Conservation (phyloP, 1,140 invertebrate species). For the Aphelenchoides besseyi region DNA sequence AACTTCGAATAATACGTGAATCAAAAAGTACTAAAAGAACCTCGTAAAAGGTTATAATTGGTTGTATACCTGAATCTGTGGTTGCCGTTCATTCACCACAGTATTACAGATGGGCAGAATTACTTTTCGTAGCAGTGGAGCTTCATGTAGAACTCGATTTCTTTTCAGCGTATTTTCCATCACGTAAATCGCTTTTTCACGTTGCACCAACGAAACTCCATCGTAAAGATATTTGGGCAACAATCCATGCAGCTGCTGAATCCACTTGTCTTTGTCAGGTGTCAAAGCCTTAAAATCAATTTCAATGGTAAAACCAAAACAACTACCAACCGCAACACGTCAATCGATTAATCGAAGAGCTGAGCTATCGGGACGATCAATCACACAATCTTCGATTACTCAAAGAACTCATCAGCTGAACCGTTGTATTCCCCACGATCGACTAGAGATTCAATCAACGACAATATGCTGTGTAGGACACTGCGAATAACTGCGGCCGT, state of each 20-base stretch:
- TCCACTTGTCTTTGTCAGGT: conserved; percentile 1
- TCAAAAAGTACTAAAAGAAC: conserved; percentile 27
- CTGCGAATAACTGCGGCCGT: not conserved
- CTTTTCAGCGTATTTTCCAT: conserved; percentile 22
- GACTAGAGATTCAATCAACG: conserved; percentile 1
- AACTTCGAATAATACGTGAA: conserved; percentile 23
- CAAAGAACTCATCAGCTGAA: conserved; percentile 21
- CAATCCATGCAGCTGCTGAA: not conserved
- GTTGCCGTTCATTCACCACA: not conserved
- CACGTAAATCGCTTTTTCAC: conserved; percentile 27
- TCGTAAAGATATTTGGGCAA: conserved; percentile 6
- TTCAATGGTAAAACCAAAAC: not conserved
- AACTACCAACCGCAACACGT: conserved; percentile 24
- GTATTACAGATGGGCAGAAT: conserved; percentile 15
- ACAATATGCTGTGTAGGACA: not conserved
- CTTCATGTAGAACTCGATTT: conserved; percentile 19
- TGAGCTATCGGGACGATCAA: conserved; percentile 11
- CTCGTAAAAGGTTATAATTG: not conserved
- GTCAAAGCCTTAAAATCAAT: not conserved
- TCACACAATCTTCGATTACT: conserved; percentile 13
- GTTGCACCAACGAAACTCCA: conserved; percentile 14
- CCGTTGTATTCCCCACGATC: conserved; percentile 13
- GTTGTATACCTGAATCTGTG: conserved; percentile 11
- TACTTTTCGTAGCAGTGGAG: conserved; percentile 13
- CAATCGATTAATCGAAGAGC: conserved; percentile 24